Conservation (phyloP, 2,113 vertebrate genomes). For the Labrus mixtus region DNA sequence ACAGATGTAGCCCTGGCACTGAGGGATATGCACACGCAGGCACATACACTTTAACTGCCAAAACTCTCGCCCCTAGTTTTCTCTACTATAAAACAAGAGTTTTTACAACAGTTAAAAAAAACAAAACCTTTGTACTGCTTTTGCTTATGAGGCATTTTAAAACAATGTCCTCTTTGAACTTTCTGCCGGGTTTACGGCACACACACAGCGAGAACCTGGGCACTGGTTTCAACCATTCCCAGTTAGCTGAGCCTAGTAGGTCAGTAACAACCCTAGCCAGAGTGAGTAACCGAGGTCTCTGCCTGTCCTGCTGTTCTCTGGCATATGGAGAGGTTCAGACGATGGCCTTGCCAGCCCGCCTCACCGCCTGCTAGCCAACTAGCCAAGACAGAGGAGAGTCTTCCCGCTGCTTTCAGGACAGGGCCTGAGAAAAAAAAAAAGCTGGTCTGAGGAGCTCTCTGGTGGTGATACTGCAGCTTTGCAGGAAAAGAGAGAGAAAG, state of each 20-base stretch:
- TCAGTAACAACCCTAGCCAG: slow-evolving; percentile 68
- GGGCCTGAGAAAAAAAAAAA: slow-evolving; percentile 63
- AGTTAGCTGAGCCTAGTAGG: slow-evolving; percentile 73
- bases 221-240: slow-evolving; percentile 39
- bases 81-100: slow-evolving; percentile 48
- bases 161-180: slow-evolving; percentile 41
- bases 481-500: slow-evolving; percentile 57
- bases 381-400: slow-evolving; percentile 66
- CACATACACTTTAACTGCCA: slow-evolving; percentile 63
- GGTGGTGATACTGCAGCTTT: slow-evolving; percentile 69
- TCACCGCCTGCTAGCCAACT: slow-evolving; percentile 62
- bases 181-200: slow-evolving; percentile 25
- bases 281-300: slow-evolving; percentile 68
- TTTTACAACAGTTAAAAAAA: slow-evolving; percentile 61
- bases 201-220: slow-evolving; percentile 37
- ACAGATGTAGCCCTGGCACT: slow-evolving; percentile 79
- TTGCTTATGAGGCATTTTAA: slow-evolving; percentile 54
- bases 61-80: slow-evolving; percentile 64
- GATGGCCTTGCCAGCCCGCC: slow-evolving; percentile 70
- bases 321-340: slow-evolving; percentile 77
- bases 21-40: slow-evolving; percentile 37
- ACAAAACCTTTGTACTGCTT: slow-evolving; percentile 55
- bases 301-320: slow-evolving; percentile 78
- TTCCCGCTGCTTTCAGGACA: slow-evolving; percentile 39
- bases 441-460: slow-evolving; percentile 82